Percentiles rank a stretch among this genome's conserved stretches.
Evolutionary conservation across 2,888 invertebrate genomes (phyloP).

Genomic region (Pterostichus madidus): DNA sequence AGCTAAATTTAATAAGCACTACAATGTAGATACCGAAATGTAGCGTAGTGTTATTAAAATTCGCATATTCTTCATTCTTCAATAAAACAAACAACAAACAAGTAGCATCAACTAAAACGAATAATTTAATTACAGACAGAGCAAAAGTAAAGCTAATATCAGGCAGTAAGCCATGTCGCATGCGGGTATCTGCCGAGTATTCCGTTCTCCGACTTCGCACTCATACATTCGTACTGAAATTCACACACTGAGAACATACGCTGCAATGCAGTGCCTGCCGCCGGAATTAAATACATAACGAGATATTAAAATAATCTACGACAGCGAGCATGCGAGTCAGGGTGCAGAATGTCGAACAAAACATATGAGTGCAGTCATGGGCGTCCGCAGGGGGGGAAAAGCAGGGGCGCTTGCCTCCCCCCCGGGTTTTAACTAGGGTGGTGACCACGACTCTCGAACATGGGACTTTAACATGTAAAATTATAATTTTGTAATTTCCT

Average conservation of each 20-base stretch:
- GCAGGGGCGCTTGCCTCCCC: no score
- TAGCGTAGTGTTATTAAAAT: no score
- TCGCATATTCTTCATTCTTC: not conserved
- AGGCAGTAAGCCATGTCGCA: slow-evolving; percentile 28
- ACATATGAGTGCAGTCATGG: not conserved
- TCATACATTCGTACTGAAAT: not conserved
- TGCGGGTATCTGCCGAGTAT: not conserved
- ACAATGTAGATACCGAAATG: no score
- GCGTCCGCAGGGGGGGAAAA: no score
- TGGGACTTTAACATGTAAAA: no score
- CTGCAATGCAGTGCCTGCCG: slow-evolving; percentile 40
- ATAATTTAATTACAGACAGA: slow-evolving; percentile 33
- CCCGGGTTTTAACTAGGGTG: no score
- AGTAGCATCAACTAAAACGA: slow-evolving; percentile 9
- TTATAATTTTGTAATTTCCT: no score
- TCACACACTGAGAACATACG: slow-evolving; percentile 40
- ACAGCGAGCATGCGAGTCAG: not conserved
- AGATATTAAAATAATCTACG: slow-evolving; percentile 63
- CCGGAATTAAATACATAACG: slow-evolving; percentile 60
- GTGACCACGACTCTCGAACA: no score
- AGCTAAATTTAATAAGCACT: no score
- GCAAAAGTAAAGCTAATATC: slow-evolving; percentile 44
- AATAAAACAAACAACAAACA: not conserved
- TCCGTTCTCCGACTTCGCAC: not conserved
- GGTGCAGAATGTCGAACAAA: not conserved